Base-by-base conservation (phyloP, 2,888 invertebrate species). In the Tenthredo scrophulariae region DNA sequence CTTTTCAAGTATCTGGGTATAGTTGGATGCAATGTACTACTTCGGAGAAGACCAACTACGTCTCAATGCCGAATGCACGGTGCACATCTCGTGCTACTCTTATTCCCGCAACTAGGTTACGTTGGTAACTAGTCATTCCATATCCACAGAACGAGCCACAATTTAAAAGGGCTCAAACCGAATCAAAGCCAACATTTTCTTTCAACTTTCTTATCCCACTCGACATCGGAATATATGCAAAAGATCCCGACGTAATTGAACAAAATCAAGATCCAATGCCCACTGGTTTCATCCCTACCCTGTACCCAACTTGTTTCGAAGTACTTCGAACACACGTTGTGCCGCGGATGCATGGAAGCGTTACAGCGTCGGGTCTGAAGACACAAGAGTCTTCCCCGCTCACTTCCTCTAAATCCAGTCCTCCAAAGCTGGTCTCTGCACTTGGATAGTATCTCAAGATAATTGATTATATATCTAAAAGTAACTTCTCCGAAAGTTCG, bases 41-140 rank as follows among this genome's bases (percentile, higher is more conserved):
- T 72, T 29, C 37, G 40, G n/a, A 40, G 1, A 40, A 72, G 40
- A 29, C 70, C 70, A 18, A 40, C 40, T 72, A 5, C 70, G 70
- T 72, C 70, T 72, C 70, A 72, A 72, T 72, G 70, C 70, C 54
- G 54, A n/a, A 54, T 40, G 70, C 18, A n/a, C 3, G 10, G 37
- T 40, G 37, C n/a, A 37, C 37, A 33, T 37, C 40, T 40, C n/a
- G 0, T 4, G 37, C 26, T 26, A 13, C 0, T 26, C 37, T 40
- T n/a, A 37, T 40, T 72, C 70, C 37, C 0, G 33, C 6, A 72
- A 72, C 37, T 72, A 7, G 70, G 70, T 72, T 72, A 37, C 37
- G 2, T 70, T 6, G 7, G 37, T 70, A 72, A 40, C 70, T n/a
- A 72, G 40, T 72, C 37, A 72, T 37, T 72, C 40, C 22, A 37